Base-by-base conservation (phyloP, 2,888 invertebrate genomes). In the Neocrepidodera transversa region DNA sequence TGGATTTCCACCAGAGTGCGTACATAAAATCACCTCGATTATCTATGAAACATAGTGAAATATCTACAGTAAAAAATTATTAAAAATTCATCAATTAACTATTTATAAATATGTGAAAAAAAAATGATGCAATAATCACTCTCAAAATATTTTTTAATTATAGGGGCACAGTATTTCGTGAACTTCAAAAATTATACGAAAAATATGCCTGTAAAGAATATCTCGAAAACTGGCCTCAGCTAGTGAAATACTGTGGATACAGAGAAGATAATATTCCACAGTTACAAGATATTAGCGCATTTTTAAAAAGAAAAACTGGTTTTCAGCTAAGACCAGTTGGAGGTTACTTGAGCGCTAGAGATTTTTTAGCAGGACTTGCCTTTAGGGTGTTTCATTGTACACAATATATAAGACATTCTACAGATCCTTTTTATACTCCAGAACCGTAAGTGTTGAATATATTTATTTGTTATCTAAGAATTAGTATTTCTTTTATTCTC, bases 351-450 rank as follows among this genome's bases (percentile, higher is more conserved):
- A 89, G 90, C 23, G 89, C 92, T 2, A 82, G 92, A 58, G 92
- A 92, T 79, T 92, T 92, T 77, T 80, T 92, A 62, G 89, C 91
- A 10, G 91, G 91, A n/a, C 80, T 92, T 50, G 92, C 90, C 14
- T 92, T 92, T 77, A 83, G 92, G 14, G 88, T 92, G 6, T 92
- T 92, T 75, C 91, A 92, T 76, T 92, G 91, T 76, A 92, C 92
- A 1, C 92, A 92, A 74, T 98, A 99, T 75, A 95, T 98, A 67
- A 87, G 98, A 0, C 98, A 98, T 78, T 90, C 93, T 1, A 94
- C 95, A 0, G 95, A 97, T 81, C 98, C 98, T 0, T 96, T 97
- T 81, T 98, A 99, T 79, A 98, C 97, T 0, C 98, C 98, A 0
- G 98, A 98, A 82, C 97, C 97, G 97, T 98, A 83, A 88, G 90